Evolutionary conservation across 2,888 invertebrate species (phyloP), one percentile per base, ranked within the genome.

Genomic region (Buathra laborator): DNA sequence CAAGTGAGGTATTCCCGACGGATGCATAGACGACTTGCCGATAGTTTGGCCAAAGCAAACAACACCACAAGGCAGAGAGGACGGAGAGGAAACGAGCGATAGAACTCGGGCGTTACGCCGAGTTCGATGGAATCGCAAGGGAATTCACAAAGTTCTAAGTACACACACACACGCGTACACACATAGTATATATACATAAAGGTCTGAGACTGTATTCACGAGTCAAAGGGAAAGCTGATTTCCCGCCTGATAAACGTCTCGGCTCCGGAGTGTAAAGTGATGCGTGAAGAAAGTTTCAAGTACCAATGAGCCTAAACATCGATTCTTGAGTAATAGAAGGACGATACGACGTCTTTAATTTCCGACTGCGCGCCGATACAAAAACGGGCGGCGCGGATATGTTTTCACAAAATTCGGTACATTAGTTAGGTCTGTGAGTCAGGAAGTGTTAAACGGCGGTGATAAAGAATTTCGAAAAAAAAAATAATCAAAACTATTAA

Each of bases 11-110:
- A 72, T 72, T 67, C 72, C 66, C 80, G 56, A 72, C 32, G 66
- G 56, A 80, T 80, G 56, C 44, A 44, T 37, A 7, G 29, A 2
- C 46, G 67, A 80, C 56, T 66, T 80, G 67, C 74, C 66, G 80
- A 74, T 67, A 74, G 66, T 74, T 66, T 43, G 53, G 44, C 46
- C 72, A 66, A 53, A 56, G 19, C 16, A 32, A 80, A 80, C 56
- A 48, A 67, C 62, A 78, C 24, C 24, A 14, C 19, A 10, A 24
- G 29, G 29, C 24, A 24, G 12, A n/a, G 10, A 37, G 44, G 10
- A 24, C 37, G 6, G 37, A 0, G 37, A 37, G 37, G 37, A 37
- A 37, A 14, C 24, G 29, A 59, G 29, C 59, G 74, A 74, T 74
- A 44, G 59, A 74, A 74, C 14, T 74, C 74, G 74, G 6, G 16